Evolutionary conservation across 2,888 invertebrate genomes (phyloP).

Genomic region (Conistra vaccinii): DNA sequence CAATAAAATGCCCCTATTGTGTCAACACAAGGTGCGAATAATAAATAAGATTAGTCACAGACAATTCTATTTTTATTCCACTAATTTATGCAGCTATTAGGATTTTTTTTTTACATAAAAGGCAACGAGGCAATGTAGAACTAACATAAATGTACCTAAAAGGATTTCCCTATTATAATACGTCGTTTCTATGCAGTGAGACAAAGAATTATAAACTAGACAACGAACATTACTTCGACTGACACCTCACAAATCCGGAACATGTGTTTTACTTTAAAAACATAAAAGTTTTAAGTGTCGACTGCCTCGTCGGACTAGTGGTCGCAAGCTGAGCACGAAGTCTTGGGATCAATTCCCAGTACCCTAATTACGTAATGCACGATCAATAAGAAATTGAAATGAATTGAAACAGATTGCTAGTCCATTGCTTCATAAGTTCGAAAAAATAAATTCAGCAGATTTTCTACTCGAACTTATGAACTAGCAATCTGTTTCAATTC

Average conservation of each 20-base stretch:
- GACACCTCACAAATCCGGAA: conserved; percentile 9
- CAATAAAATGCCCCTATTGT: conserved; percentile 10
- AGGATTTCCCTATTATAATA: conserved; percentile 72
- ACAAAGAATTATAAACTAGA: conserved; percentile 36
- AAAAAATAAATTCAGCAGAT: no score
- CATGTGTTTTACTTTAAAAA: conserved; percentile 14
- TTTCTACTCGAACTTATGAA: no score
- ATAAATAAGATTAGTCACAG: conserved; percentile 34
- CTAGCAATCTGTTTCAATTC: no score
- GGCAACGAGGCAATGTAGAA: conserved; percentile 44
- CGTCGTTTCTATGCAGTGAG: conserved; percentile 51
- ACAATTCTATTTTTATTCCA: conserved; percentile 23
- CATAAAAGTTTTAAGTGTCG: conserved; percentile 11
- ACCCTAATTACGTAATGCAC: no score
- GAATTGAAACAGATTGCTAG: no score
- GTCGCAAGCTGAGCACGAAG: no score
- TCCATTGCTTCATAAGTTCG: no score
- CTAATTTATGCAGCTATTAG: conserved; percentile 38
- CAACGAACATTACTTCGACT: background rate
- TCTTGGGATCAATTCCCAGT: no score
- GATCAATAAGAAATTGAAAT: no score
- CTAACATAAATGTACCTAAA: conserved; percentile 61
- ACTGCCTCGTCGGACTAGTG: no score
- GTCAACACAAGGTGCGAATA: conserved; percentile 13
- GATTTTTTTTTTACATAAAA: conserved; percentile 41